Conservation (phyloP, 2,888 invertebrate species). For the Sycophila texana region DNA sequence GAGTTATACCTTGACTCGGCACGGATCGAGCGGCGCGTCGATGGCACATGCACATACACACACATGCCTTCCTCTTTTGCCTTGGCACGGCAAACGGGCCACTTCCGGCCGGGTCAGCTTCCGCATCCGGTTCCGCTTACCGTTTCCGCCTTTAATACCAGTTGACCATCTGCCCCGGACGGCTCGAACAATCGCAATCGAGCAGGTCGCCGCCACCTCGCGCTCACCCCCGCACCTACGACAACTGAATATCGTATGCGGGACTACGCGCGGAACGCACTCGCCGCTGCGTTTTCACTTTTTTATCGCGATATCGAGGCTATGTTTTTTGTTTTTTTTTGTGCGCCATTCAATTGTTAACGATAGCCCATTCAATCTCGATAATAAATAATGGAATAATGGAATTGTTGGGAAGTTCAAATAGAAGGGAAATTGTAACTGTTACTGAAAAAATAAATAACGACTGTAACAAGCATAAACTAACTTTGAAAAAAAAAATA, state of each 20-base stretch:
- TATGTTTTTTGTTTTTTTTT: too few species aligned
- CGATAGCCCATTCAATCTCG: too few species aligned
- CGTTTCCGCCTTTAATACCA: constrained; percentile 53
- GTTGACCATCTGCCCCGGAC: constrained; percentile 47
- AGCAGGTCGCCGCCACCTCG: background rate
- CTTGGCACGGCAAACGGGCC: constrained; percentile 43
- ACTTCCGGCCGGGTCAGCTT: constrained; percentile 50
- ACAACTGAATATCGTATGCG: constrained; percentile 3
- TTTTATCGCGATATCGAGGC: background rate
- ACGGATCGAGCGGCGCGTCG: background rate
- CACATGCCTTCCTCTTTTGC: background rate
- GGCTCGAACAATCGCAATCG: background rate
- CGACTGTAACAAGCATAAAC: too few species aligned
- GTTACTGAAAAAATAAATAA: too few species aligned
- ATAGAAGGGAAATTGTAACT: too few species aligned
- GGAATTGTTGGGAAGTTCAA: too few species aligned
- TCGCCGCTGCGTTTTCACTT: background rate
- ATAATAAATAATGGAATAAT: too few species aligned
- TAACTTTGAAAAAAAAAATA: too few species aligned
- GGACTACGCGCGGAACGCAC: background rate
- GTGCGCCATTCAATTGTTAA: too few species aligned
- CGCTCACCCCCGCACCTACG: background rate
- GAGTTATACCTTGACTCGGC: constrained; percentile 3
- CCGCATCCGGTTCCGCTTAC: constrained; percentile 52
- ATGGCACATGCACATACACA: background rate